Evolutionary conservation across 2,113 vertebrate genomes (phyloP).

Genomic region (Corynorhinus townsendii): DNA sequence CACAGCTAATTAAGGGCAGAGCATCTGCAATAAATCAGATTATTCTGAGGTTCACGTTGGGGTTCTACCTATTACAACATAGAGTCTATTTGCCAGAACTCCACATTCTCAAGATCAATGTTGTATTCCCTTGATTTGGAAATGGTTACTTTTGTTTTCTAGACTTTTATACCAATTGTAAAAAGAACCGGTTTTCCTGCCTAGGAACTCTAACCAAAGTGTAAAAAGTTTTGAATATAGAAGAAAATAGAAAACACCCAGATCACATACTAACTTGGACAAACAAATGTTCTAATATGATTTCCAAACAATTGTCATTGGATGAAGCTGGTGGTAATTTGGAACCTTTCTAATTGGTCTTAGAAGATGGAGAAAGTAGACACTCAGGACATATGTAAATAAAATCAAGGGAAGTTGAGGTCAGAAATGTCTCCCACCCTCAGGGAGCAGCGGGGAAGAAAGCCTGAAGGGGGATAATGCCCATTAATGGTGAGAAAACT

Average conservation of each 20-base stretch:
- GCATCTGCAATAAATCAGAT: neutral
- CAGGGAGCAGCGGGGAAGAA: fast-evolving
- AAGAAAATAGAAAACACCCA: neutral
- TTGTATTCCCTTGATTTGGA: neutral
- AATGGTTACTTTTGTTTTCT: neutral
- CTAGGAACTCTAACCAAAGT: neutral
- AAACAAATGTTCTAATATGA: neutral
- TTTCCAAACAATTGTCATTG: neutral
- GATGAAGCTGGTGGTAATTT: neutral
- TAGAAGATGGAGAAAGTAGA: neutral
- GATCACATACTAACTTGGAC: neutral
- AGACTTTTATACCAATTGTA: neutral
- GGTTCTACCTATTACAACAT: neutral
- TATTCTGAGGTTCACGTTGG: neutral
- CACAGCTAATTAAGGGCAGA: neutral
- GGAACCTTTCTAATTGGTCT: neutral
- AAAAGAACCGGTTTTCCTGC: neutral
- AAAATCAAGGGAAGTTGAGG: neutral
- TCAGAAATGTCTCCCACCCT: neutral
- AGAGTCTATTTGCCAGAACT: neutral
- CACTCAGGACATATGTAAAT: neutral
- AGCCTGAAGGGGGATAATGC: neutral
- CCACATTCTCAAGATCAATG: neutral
- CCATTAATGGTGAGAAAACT: neutral
- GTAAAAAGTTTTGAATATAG: neutral